Evolutionary conservation across 2,797 vertebrate species (phyloP).

Genomic region (Falco cherrug): DNA sequence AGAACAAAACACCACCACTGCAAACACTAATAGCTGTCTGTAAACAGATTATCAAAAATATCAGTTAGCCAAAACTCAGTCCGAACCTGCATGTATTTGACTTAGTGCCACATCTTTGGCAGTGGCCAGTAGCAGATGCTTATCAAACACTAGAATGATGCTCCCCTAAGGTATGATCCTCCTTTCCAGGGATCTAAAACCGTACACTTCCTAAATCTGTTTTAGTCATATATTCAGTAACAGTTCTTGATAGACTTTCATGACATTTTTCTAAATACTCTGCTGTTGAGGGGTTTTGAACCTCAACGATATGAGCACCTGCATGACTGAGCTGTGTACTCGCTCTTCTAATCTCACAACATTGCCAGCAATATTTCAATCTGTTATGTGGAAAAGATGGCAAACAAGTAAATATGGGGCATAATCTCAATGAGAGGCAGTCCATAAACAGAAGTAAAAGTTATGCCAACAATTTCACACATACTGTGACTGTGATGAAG

Average conservation of each 20-base stretch:
- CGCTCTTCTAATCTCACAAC: neutral
- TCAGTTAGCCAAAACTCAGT: neutral
- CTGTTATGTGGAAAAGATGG: fast-evolving
- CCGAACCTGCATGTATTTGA: fast-evolving
- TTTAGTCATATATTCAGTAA: neutral
- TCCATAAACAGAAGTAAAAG: neutral
- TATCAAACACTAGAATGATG: fast-evolving
- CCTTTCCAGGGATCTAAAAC: neutral
- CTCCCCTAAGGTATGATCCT: fast-evolving
- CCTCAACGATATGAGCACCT: neutral
- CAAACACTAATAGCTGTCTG: neutral
- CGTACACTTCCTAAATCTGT: neutral
- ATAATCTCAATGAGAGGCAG: neutral
- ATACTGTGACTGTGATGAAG: neutral
- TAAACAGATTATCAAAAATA: neutral
- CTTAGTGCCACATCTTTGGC: neutral
- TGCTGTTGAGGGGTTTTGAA: neutral
- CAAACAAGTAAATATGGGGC: neutral
- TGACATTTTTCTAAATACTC: neutral
- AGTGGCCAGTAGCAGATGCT: neutral
- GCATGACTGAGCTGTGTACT: neutral
- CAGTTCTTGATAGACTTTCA: neutral
- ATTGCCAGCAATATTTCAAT: neutral
- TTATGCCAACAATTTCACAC: neutral
- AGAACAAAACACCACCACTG: neutral